phyloP scores from a whole-genome alignment of 2,888 invertebrate species.

The Euphydryas editha region DNA sequence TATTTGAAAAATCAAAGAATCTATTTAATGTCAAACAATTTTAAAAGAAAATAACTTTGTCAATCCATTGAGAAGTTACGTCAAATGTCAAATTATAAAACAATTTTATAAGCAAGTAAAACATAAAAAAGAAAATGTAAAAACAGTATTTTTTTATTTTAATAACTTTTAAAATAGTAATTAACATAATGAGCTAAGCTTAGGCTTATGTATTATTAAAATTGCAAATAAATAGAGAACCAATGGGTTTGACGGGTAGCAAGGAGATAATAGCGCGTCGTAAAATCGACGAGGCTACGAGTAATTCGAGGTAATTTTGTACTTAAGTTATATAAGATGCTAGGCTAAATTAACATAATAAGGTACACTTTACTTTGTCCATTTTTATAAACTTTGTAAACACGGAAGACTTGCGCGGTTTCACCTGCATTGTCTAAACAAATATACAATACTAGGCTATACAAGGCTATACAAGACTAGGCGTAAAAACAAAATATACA shows the following conservation, averaged over 20 bases:
- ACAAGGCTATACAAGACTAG: no score
- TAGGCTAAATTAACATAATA: background rate
- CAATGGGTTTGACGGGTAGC: constrained; percentile 57
- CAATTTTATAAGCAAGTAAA: background rate
- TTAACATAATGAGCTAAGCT: constrained; percentile 18
- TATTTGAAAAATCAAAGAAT: no score
- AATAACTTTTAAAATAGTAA: background rate
- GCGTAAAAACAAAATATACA: background rate
- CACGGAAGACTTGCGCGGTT: no score
- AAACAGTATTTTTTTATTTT: background rate
- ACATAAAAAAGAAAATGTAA: background rate
- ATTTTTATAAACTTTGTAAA: no score
- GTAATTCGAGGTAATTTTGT: constrained; percentile 64
- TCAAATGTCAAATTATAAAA: constrained; percentile 12
- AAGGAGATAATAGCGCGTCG: constrained; percentile 51
- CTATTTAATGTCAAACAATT: background rate
- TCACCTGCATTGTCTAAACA: no score
- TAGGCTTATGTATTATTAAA: constrained; percentile 6
- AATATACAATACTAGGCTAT: no score
- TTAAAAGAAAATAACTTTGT: background rate
- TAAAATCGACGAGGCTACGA: constrained; percentile 64
- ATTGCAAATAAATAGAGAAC: constrained; percentile 29
- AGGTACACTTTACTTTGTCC: no score
- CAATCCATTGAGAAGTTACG: background rate
- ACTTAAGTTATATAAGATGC: background rate